Evolutionary conservation across 2,113 vertebrate species (phyloP).

Genomic region (Eudorcas thomsonii): DNA sequence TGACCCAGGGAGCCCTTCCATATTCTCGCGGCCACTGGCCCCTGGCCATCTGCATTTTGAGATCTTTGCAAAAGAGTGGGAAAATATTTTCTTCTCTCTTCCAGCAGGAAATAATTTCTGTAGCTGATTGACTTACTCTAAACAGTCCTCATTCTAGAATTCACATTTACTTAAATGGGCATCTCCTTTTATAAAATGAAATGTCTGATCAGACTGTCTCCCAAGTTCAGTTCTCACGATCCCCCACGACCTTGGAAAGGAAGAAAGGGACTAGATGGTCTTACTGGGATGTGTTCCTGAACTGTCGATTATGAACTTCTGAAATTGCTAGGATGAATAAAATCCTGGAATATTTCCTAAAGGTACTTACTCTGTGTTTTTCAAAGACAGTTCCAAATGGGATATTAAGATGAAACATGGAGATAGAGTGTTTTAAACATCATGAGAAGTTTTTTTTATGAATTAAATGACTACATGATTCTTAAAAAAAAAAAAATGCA

Average conservation of each 20-base stretch:
- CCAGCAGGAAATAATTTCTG: constrained; percentile 53
- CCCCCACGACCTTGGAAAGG: constrained; percentile 65
- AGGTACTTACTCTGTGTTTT: constrained; percentile 14
- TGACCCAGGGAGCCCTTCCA: constrained; percentile 19
- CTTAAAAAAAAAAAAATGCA: neutral
- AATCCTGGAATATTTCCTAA: constrained; percentile 49
- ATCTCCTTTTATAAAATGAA: neutral
- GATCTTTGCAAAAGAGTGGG: constrained; percentile 54
- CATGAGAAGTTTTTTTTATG: neutral
- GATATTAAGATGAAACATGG: neutral
- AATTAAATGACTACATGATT: constrained; percentile 7
- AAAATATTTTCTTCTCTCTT: constrained; percentile 68
- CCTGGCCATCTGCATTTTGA: constrained; percentile 69
- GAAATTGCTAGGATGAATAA: constrained; percentile 51
- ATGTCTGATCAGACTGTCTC: neutral
- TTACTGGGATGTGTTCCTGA: constrained; percentile 69
- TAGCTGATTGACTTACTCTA: constrained; percentile 39
- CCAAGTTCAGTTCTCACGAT: constrained; percentile 37
- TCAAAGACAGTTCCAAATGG: neutral
- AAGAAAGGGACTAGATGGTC: constrained; percentile 60
- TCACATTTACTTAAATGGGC: constrained; percentile 22
- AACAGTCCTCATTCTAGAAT: constrained; percentile 54
- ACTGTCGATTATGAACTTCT: constrained; percentile 60
- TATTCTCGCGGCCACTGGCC: constrained; percentile 1
- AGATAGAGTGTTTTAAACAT: constrained; percentile 29